Conservation (phyloP, 2,113 vertebrate species). For the Zapornia atra region DNA sequence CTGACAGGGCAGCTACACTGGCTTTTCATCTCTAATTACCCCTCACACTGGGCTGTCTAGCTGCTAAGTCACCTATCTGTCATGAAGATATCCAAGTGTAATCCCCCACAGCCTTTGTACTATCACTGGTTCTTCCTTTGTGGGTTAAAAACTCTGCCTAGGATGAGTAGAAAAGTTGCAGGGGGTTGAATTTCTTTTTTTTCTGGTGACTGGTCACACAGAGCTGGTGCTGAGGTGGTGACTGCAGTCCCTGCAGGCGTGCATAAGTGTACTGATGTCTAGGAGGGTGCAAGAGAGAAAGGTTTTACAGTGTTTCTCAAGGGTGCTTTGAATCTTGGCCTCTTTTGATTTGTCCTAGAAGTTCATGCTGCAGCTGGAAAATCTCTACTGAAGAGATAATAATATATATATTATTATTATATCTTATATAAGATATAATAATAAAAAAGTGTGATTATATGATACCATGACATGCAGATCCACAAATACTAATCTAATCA, state of each 20-base stretch:
- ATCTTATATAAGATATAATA: no score
- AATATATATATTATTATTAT: no score
- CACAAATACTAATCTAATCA: background rate
- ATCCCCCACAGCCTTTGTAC: background rate
- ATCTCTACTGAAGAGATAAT: background rate
- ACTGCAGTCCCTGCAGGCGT: background rate
- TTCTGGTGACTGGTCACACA: background rate
- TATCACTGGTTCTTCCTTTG: background rate
- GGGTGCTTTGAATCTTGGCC: background rate
- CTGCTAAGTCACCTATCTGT: background rate
- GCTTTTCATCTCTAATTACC: conserved; percentile 47
- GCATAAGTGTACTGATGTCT: background rate
- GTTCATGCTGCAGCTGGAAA: background rate
- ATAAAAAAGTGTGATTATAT: background rate
- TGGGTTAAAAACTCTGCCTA: background rate
- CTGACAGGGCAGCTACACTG: conserved; percentile 20
- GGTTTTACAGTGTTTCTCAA: background rate
- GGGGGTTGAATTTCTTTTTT: background rate
- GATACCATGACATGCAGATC: background rate
- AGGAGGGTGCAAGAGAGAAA: background rate
- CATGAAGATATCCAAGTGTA: background rate
- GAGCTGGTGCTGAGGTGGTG: background rate
- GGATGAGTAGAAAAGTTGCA: background rate
- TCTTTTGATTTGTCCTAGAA: background rate
- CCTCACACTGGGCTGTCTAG: background rate